Base-by-base conservation (phyloP, 53 echinoderm and acorn worm genomes). In the Arbacia lixula region DNA sequence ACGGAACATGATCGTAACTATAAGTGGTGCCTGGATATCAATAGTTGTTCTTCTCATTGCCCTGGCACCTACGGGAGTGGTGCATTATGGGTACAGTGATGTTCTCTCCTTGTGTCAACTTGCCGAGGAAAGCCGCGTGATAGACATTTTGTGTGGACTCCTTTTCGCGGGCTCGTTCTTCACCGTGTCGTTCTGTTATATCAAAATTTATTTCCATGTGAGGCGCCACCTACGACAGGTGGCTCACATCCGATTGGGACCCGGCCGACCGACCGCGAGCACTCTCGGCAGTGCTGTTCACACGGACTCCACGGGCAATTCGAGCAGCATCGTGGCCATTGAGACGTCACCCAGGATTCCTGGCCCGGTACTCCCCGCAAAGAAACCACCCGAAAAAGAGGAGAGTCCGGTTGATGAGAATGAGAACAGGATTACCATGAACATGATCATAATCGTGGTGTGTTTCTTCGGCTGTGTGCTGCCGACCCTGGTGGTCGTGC, bases 401-500 rank as follows among this genome's bases (percentile, higher is more conserved):
- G 26, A 78, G 22, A 57, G 16, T 22, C 26, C 39, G 0, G 41
- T 78, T 22, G 60, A 78, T 30, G 79, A 78, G 40, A 78, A 39
- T 12, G 79, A 78, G 60, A 57, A 78, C 28, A n/a, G 79, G 50
- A 81, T 81, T 25, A 81, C 82, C 9, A 46, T 81, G 28, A 81
- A 81, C 61, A 81, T 81, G 82, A 62, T 63, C 19, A 81, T 81
- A 28, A 81, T 63, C 43, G 64, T 81, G 26, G 82, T 81, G 19
- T 63, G 62, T 46, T 81, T 81, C 49, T 81, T 81, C 61, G 14
- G 42, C 2, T 81, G 82, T 33, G 12, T 81, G 0, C 0, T 22
- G 14, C 82, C 82, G 16, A 63, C 82, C 4, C 43, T 81, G 62
- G 34, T 63, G 17, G 46, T 63, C 17, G 64, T 81, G 20, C 21